Evolutionary conservation across 2,113 vertebrate genomes (phyloP), one percentile per base, ranked within the genome.

Genomic region (Elaphurus davidianus): DNA sequence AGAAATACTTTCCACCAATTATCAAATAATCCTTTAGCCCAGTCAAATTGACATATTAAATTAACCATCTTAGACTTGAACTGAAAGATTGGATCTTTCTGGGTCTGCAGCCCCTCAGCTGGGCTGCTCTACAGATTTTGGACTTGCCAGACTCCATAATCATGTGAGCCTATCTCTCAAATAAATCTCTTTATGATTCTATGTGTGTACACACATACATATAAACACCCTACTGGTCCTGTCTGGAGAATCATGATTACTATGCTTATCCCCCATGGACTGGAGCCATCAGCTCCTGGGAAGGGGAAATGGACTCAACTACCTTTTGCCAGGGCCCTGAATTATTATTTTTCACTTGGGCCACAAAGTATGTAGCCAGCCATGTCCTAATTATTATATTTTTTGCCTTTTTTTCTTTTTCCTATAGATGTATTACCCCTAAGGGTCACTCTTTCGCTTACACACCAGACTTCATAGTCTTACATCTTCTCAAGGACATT

Each of bases 241-340:
- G 27, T 82, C 40, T 87, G 16, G 9, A 91, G 52, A 88, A 43
- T 11, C 15, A 23, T 40, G 28, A 19, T 27, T 40, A 94, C 30
- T 9, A 2, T 15, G 12, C 3, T 11, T 28, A 11, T 5, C 27
- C 8, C 23, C 10, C 54, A n/a, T 27, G 5, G 9, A 3, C 17
- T 86, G 12, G 40, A 50, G 27, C 14, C 33, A n/a, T 1, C 2
- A 89, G 19, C 16, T 76, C 11, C 36, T 25, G 43, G 52, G 36
- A 83, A 88, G n/a, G 10, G 27, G 23, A 83, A n/a, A 91, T 7
- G 9, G 12, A 59, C 30, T 74, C 55, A 6, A 16, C 25, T 67
- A 60, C 28, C 52, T 1, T 79, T 28, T 14, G 4, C 52, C 13
- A 36, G 16, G 19, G 10, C 11, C 1, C 2, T 62, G 3, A 3